Evolutionary conservation across 2,113 vertebrate genomes (phyloP).

Genomic region (Delphinapterus leucas): DNA sequence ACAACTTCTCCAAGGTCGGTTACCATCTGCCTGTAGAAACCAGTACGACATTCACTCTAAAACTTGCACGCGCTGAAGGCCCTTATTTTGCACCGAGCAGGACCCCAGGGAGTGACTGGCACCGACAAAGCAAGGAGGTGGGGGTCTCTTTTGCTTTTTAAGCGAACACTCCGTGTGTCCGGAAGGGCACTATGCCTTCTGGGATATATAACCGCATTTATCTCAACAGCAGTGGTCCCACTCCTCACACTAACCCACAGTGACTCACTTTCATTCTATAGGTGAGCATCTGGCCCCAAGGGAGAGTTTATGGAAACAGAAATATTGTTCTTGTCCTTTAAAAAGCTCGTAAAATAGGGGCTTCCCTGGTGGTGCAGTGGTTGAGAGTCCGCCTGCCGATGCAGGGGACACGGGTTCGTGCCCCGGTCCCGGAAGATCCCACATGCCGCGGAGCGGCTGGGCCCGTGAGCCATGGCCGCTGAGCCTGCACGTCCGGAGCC

Average conservation of each 20-base stretch:
- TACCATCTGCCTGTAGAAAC: accelerated
- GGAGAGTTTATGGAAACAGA: background rate
- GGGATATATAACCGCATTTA: slow-evolving; percentile 85
- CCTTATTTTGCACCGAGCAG: accelerated
- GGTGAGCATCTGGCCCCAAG: accelerated
- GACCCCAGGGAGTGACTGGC: background rate
- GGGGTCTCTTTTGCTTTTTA: no score
- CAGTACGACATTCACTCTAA: accelerated
- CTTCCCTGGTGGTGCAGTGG: no score
- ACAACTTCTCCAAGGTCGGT: background rate
- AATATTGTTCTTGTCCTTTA: background rate
- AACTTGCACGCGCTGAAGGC: accelerated
- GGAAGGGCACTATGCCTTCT: slow-evolving; percentile 62
- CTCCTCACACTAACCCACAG: slow-evolving; percentile 75
- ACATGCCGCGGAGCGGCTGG: no score
- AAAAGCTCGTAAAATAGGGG: background rate
- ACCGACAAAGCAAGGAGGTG: background rate
- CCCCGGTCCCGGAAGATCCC: no score
- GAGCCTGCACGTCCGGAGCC: no score
- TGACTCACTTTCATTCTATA: background rate
- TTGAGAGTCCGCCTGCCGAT: no score
- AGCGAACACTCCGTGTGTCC: accelerated
- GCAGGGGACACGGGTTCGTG: no score
- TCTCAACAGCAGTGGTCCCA: slow-evolving; percentile 88
- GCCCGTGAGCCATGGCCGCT: no score